Evolutionary conservation across 2,797 vertebrate genomes (phyloP).

Genomic region (Eospalax fontanierii): DNA sequence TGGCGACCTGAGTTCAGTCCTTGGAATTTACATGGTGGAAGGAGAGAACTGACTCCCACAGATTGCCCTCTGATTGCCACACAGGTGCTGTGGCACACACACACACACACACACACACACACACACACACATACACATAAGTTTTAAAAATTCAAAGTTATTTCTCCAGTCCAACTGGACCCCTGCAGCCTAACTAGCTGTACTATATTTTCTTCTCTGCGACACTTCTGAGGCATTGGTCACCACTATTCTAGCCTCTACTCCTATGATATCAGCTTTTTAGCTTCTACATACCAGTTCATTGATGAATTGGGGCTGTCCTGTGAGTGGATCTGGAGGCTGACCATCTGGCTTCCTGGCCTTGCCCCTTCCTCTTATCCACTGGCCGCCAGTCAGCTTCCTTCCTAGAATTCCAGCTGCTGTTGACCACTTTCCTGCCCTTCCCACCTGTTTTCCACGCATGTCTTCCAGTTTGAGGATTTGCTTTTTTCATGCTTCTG

Average conservation of each 20-base stretch:
- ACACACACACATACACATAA: not conserved
- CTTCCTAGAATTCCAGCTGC: not conserved
- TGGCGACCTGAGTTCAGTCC: not conserved
- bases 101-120: not conserved
- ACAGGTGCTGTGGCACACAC: not conserved
- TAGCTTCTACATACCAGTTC: not conserved
- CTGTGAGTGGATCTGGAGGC: not conserved
- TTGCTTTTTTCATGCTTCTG: not conserved
- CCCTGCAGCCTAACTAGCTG: not conserved
- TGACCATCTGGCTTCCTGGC: no score
- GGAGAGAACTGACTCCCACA: not conserved
- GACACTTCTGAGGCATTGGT: not conserved
- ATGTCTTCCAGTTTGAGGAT: not conserved
- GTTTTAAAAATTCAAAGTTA: not conserved
- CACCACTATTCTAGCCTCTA: not conserved
- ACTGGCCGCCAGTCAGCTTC: not conserved
- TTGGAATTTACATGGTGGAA: not conserved
- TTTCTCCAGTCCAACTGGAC: not conserved
- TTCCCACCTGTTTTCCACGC: not conserved
- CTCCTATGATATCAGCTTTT: not conserved
- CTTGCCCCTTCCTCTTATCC: fast-evolving
- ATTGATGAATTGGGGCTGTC: not conserved
- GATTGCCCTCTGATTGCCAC: not conserved
- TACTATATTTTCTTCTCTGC: not conserved
- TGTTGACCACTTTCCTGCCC: not conserved